phyloP scores from a whole-genome alignment of 2,888 invertebrate genomes.

The Habroteleia sp. region DNA sequence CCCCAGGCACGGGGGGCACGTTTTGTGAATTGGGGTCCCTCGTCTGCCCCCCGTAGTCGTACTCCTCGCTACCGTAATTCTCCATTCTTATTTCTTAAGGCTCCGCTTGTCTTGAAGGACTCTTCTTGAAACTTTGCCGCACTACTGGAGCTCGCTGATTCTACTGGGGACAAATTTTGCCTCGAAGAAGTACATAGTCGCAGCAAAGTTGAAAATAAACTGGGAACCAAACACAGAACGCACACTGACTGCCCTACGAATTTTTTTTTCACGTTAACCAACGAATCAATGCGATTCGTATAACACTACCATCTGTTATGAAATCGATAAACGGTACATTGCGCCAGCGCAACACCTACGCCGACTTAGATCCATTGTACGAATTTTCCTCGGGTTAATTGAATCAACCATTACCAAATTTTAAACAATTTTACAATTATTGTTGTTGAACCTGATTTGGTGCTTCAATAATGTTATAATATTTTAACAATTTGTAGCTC shows the following conservation, averaged over 20 bases:
- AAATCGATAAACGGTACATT: slow-evolving; percentile 75
- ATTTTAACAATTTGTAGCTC: too few species aligned
- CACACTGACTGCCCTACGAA: slow-evolving; percentile 4
- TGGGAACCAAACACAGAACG: not conserved
- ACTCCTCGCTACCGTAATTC: slow-evolving; percentile 75
- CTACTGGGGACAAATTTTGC: not conserved
- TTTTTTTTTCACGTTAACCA: slow-evolving; percentile 51
- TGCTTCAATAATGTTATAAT: too few species aligned
- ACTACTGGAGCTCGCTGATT: not conserved
- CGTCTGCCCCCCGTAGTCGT: slow-evolving; percentile 67
- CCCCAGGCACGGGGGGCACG: slow-evolving; percentile 75
- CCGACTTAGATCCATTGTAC: slow-evolving; percentile 44
- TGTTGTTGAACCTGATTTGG: not conserved
- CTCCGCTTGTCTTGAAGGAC: too few species aligned
- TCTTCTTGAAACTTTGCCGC: not conserved
- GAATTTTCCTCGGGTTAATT: slow-evolving; percentile 19
- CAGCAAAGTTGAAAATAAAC: not conserved
- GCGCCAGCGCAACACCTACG: slow-evolving; percentile 72
- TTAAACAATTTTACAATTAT: not conserved
- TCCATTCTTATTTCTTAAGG: too few species aligned
- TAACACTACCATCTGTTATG: slow-evolving; percentile 71
- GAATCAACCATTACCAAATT: not conserved
- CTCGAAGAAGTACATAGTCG: not conserved
- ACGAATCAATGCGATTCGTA: slow-evolving; percentile 76
- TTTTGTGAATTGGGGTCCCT: slow-evolving; percentile 41